Percentiles rank a stretch among this genome's conserved stretches.
phyloP scores from a whole-genome alignment of 2,888 invertebrate species.

The Stegophylla sp. region DNA sequence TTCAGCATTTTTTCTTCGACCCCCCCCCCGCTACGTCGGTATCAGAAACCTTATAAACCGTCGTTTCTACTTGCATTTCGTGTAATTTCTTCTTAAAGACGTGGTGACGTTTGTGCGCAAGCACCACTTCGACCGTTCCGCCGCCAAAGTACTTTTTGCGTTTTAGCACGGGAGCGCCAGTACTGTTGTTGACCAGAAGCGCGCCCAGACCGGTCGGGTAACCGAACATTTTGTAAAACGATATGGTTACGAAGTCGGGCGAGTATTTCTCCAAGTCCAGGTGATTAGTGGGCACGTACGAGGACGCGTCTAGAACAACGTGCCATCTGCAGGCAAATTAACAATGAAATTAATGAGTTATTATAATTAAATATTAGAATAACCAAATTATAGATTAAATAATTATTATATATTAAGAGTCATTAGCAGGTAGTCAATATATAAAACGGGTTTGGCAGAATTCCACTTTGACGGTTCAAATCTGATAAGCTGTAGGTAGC shows the following conservation, averaged over 20 bases:
- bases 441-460: no score
- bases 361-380: no score
- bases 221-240: constrained; percentile 97
- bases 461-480: no score
- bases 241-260: constrained; percentile 89
- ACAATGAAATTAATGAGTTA: neutral
- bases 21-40: no score
- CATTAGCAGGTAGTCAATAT: no score
- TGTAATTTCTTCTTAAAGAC: constrained; percentile 71
- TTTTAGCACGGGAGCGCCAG: constrained; percentile 70
- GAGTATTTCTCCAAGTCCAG: constrained; percentile 76
- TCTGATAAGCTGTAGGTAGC: no score
- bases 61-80: constrained; percentile 91
- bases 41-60: no score
- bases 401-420: no score
- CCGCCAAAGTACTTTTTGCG: constrained; percentile 87
- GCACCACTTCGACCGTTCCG: constrained; percentile 86
- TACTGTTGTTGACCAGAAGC: constrained; percentile 76
- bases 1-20: no score
- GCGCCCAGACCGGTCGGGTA: constrained; percentile 96
- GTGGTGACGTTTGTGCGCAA: constrained; percentile 76
- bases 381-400: no score
- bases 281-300: constrained; percentile 77
- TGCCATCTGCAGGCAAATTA: constrained; percentile 68
- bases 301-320: constrained; percentile 86